Conservation (phyloP, 1,140 invertebrate species). For the Macrobrachium rosenbergii region DNA sequence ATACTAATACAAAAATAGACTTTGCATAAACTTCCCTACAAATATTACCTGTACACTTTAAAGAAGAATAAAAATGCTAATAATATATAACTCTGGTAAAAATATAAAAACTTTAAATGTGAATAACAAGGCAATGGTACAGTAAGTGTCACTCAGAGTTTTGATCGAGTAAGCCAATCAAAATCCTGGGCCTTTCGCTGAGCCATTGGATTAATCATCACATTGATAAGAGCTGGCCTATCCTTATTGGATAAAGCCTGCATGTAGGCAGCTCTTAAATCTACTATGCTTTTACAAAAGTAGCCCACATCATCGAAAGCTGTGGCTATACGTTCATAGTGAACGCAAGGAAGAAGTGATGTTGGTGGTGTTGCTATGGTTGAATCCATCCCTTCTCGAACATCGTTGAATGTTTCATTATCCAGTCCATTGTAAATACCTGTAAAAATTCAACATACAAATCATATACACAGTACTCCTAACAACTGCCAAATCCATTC, state of each 20-base stretch:
- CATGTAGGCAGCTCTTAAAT: conserved; percentile 81
- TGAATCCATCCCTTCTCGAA: conserved; percentile 78
- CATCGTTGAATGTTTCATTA: conserved; percentile 79
- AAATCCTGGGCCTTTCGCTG: conserved; percentile 92
- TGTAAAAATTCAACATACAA: not conserved
- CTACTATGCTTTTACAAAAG: conserved; percentile 81
- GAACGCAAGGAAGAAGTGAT: conserved; percentile 80
- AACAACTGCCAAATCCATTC: not conserved
- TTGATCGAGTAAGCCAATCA: conserved; percentile 92
- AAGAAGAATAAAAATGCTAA: not conserved
- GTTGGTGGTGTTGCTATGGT: conserved; percentile 80
- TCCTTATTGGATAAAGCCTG: conserved; percentile 77
- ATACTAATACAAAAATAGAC: not conserved
- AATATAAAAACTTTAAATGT: not conserved
- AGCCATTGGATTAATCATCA: conserved; percentile 88
- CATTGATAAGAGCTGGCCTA: conserved; percentile 89
- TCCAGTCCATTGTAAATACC: conserved; percentile 73
- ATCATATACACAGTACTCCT: no score
- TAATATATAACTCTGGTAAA: not conserved
- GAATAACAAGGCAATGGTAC: not conserved
- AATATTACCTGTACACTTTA: not conserved
- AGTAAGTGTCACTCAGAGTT: conserved; percentile 76
- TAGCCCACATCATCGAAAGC: conserved; percentile 87
- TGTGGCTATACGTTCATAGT: conserved; percentile 91
- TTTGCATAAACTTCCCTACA: not conserved